Evolutionary conservation across 2,113 vertebrate genomes (phyloP).

Genomic region (Paramormyrops kingsleyae): DNA sequence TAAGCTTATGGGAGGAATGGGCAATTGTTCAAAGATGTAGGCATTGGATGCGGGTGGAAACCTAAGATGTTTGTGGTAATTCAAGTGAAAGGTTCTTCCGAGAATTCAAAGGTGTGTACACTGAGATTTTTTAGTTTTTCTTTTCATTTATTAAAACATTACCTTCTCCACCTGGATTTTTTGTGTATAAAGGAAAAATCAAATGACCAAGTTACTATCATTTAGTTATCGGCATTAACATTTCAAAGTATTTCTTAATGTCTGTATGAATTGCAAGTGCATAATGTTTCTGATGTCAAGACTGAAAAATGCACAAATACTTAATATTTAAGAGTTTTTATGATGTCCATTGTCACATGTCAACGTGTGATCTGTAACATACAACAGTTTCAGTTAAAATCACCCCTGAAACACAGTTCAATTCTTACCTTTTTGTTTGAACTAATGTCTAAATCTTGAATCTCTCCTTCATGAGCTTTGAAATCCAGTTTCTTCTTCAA

Average conservation of each 20-base stretch:
- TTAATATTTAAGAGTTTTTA: neutral
- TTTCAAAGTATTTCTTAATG: neutral
- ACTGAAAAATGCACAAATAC: neutral
- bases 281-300: neutral
- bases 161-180: neutral
- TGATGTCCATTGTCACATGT: neutral
- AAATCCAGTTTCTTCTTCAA: slow-evolving; percentile 81
- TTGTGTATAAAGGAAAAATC: neutral
- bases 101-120: neutral
- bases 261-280: neutral
- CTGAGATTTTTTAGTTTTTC: neutral
- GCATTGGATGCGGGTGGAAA: neutral
- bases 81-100: neutral
- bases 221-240: neutral
- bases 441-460: slow-evolving; percentile 80
- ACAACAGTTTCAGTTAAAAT: neutral
- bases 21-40: neutral
- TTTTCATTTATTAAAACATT: neutral
- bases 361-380: neutral
- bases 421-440: slow-evolving; percentile 75
- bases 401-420: neutral
- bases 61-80: neutral
- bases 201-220: neutral
- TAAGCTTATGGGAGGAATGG: neutral
- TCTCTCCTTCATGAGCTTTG: slow-evolving; percentile 80